phyloP scores from a whole-genome alignment of 53 echinoderm and acorn worm species.

The Stichopus horrens region DNA sequence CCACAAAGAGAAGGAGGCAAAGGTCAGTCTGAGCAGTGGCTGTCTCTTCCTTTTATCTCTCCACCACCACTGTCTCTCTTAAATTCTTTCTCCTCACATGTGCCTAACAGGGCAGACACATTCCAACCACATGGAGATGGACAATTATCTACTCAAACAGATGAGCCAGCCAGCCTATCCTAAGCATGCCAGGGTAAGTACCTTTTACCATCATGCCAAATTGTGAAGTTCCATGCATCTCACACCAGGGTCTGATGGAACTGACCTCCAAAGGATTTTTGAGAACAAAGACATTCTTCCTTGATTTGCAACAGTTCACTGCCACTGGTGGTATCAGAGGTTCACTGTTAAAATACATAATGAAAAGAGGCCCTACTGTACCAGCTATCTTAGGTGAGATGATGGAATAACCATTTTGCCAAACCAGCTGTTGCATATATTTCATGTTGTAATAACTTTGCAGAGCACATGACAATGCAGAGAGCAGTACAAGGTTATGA shows the following conservation, averaged over 20 bases:
- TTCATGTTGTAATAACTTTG: background rate
- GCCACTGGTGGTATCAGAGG: slow-evolving; percentile 5
- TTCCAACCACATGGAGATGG: background rate
- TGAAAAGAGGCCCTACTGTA: background rate
- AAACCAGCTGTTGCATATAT: background rate
- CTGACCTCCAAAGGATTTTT: slow-evolving; percentile 13
- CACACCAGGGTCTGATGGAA: background rate
- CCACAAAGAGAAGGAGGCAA: background rate
- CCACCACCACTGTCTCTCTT: background rate
- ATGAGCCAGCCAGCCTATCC: background rate
- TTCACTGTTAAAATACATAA: background rate
- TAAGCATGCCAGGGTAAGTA: too few relatives aligned
- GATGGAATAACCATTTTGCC: background rate
- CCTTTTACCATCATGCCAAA: background rate
- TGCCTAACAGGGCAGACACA: background rate
- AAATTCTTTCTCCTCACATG: background rate
- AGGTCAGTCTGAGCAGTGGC: background rate
- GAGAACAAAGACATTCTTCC: slow-evolving; percentile 34
- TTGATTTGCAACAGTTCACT: slow-evolving; percentile 31
- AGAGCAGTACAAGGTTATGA: too few relatives aligned
- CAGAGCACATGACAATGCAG: too few relatives aligned
- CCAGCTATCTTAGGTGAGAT: background rate
- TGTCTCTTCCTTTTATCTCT: background rate
- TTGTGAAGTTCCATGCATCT: background rate
- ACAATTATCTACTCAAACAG: background rate